These are phyloP conservation scores for Fukomys damarensis DNA, from an alignment of 2,113 vertebrate genomes.

Conservation along the genomic window DNA sequence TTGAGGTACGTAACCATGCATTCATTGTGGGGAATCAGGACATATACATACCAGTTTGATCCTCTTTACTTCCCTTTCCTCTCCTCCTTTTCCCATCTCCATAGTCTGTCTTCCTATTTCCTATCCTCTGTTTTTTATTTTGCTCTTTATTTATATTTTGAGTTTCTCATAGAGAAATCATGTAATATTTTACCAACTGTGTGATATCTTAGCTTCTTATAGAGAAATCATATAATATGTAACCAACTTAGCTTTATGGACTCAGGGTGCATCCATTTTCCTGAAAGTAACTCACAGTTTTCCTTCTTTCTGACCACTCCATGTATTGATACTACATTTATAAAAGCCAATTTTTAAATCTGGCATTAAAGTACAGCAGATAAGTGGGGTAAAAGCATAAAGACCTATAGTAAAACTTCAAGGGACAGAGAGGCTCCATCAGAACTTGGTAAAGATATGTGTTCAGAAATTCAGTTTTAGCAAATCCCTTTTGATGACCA, in stretches of 20 bases:
- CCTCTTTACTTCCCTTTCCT: neutral
- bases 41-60: no score
- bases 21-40: neutral
- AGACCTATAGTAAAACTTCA: neutral
- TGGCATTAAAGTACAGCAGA: neutral
- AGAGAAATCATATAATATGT: neutral
- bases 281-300: neutral
- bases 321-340: neutral
- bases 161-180: neutral
- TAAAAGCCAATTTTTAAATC: neutral
- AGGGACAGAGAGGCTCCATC: neutral
- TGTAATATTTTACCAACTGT: neutral
- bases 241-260: neutral
- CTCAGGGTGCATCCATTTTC: neutral
- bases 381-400: neutral
- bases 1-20: neutral
- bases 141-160: neutral
- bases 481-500: neutral
- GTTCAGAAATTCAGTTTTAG: conserved; percentile 19
- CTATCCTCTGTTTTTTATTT: neutral
- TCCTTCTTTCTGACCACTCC: neutral
- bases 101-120: neutral
- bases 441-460: neutral
- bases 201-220: neutral
- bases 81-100: neutral